Evolutionary conservation across 2,113 vertebrate genomes (phyloP).

Genomic region (Camelus dromedarius): DNA sequence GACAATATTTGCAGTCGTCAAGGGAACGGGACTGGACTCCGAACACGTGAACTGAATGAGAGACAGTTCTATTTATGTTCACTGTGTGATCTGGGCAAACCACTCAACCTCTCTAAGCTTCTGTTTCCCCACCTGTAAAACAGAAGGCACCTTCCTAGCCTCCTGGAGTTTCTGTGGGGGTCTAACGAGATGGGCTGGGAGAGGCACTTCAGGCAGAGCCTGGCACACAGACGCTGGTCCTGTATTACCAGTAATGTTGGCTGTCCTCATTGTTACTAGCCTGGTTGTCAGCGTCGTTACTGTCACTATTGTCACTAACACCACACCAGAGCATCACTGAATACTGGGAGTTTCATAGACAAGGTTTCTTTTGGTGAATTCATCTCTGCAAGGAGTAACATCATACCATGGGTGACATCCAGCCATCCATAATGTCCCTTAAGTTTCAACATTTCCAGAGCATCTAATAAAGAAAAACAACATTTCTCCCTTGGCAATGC

Average conservation of each 20-base stretch:
- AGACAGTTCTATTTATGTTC: background rate
- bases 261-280: too few relatives aligned
- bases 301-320: background rate
- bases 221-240: background rate
- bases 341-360: background rate
- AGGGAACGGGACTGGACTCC: background rate
- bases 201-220: background rate
- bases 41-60: fast-evolving
- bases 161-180: background rate
- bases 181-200: background rate
- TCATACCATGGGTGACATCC: background rate
- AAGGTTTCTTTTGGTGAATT: background rate
- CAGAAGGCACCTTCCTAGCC: background rate
- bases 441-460: background rate
- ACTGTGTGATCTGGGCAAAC: background rate
- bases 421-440: background rate
- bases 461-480: background rate
- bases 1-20: background rate
- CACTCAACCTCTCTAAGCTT: background rate
- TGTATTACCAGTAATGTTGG: background rate
- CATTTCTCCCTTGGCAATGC: background rate
- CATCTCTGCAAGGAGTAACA: background rate
- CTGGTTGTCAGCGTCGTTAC: background rate
- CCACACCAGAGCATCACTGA: background rate
- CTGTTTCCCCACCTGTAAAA: background rate